Percentiles rank a stretch among this genome's conserved stretches.
These are phyloP conservation scores for Euzetes globulus DNA, from an alignment of 2,888 invertebrate genomes.

Conservation along the genomic window DNA sequence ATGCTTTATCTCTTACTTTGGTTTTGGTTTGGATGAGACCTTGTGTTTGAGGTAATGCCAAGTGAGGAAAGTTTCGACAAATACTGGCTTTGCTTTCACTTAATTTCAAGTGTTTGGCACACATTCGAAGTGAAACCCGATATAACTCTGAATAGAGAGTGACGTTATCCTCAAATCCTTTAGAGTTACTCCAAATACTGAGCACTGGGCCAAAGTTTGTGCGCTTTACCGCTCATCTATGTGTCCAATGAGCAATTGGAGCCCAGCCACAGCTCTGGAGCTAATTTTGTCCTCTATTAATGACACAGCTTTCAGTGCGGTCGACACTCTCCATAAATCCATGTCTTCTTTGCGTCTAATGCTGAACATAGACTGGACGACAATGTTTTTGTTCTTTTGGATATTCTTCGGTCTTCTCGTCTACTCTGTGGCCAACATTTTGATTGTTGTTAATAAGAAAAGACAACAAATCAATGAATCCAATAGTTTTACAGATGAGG, in stretches of 20 bases:
- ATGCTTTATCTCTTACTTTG: slow-evolving; percentile 26
- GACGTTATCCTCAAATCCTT: slow-evolving; percentile 7
- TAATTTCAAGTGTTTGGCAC: slow-evolving; percentile 14
- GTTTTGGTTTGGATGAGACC: slow-evolving; percentile 23
- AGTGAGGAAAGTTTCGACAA: background rate
- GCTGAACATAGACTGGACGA: slow-evolving; percentile 22
- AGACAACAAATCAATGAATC: background rate
- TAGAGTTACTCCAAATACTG: background rate
- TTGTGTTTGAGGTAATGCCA: slow-evolving; percentile 28
- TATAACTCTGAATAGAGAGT: slow-evolving; percentile 19
- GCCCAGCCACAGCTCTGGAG: background rate
- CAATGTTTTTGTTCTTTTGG: slow-evolving; percentile 20
- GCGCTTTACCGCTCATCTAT: background rate
- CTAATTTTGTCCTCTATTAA: background rate
- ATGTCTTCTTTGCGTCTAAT: background rate
- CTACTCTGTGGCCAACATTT: slow-evolving; percentile 18
- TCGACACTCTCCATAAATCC: background rate
- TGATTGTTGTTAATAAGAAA: background rate
- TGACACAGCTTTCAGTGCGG: background rate
- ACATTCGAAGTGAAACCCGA: slow-evolving; percentile 11
- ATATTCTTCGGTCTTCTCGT: background rate
- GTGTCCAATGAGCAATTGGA: background rate
- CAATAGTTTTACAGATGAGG: background rate
- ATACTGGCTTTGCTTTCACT: background rate
- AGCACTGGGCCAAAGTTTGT: slow-evolving; percentile 17